Base-by-base conservation (phyloP, 2,888 invertebrate genomes). In the Cephus runcator region DNA sequence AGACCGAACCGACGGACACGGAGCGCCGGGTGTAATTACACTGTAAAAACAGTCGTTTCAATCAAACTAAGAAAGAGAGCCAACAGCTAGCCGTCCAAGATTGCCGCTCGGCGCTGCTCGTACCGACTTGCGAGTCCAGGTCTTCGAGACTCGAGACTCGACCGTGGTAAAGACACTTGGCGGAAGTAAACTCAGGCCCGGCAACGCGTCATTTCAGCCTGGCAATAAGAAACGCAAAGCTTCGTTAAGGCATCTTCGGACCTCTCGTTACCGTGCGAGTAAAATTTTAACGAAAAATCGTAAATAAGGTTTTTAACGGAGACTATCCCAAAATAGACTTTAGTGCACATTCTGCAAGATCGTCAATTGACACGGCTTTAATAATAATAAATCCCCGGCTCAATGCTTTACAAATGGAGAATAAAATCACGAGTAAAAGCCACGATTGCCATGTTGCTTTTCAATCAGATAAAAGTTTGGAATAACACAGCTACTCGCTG, bases 31-130 rank as follows among this genome's bases (percentile, higher is more conserved):
- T 34, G 31, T 71, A 71, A 71, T 71, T 71, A 71, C 71, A 31
- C 12, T 23, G 71, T 71, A 71, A 71, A 71, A 71, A 71, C 31
- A 34, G 71, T 34, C 71, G 33, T 71, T 71, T 71, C 71, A 71
- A 71, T 71, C 33, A 71, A 71, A 34, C 71, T 34, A 34, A 34
- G 40, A 71, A 34, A 71, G 33, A 71, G 31, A 34, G 71, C 31
- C 71, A 71, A 23, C 12, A 30, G 31, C 3, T 34, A 15, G 71
- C 11, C 30, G 71, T 31, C 30, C 71, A 31, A 34, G 40, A 23
- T 34, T 71, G 11, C 71, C 23, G 71, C 71, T 6, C 71, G 12
- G 15, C 11, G 30, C 2, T 12, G 71, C 30, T 23, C 71, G 23
- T 40, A 23, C 40, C 40, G 40, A 40, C 40, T 23, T 6, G 40